Conservation (phyloP, 2,888 invertebrate species). For the Drosophila multiciliata region DNA sequence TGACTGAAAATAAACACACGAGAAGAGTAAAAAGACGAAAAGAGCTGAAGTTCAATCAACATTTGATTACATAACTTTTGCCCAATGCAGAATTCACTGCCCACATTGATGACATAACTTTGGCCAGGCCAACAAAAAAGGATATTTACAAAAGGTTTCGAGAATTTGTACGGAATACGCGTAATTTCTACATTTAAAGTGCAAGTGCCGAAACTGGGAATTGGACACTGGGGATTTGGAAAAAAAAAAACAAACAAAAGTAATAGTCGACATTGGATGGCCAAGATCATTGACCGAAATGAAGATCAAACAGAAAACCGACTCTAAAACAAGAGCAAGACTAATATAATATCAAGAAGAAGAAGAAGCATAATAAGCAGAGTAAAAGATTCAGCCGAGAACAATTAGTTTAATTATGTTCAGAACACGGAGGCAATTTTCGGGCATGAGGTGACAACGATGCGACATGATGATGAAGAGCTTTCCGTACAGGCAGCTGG, state of each 20-base stretch:
- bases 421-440: constrained; percentile 58
- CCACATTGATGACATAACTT: constrained; percentile 78
- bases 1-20: constrained; percentile 11
- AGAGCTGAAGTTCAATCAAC: constrained; percentile 38
- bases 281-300: constrained; percentile 74
- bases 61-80: constrained; percentile 62
- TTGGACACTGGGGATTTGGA: constrained; percentile 72
- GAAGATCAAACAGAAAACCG: constrained; percentile 66
- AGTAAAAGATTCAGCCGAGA: constrained; percentile 36
- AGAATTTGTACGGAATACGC: constrained; percentile 33
- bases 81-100: constrained; percentile 36
- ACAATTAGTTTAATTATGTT: constrained; percentile 80
- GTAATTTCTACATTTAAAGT: constrained; percentile 73
- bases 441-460: constrained; percentile 79
- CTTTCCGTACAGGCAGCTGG: constrained; percentile 36
- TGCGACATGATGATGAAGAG: constrained; percentile 76
- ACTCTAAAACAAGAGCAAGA: constrained; percentile 1
- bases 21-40: background rate
- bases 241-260: background rate
- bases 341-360: background rate
- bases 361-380: constrained; percentile 10
- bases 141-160: background rate
- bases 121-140: background rate
- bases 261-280: background rate
- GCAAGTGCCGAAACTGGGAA: constrained; percentile 77